These are phyloP conservation scores for Aythya fuligula DNA, from an alignment of 2,797 vertebrate genomes.

Conservation along the genomic window DNA sequence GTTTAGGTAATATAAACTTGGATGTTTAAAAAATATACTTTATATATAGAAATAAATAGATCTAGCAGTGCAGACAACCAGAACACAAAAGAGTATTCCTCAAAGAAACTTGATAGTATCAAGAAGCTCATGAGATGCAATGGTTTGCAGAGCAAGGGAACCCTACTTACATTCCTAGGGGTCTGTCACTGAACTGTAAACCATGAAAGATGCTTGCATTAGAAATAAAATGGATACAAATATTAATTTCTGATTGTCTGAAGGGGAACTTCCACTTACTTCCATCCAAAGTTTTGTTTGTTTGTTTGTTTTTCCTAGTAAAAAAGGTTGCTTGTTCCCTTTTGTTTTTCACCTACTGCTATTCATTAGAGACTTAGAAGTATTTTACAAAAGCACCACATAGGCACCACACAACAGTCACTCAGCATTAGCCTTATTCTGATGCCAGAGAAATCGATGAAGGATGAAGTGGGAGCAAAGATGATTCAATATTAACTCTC, in stretches of 20 bases:
- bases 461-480: not conserved
- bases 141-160: not conserved
- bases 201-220: not conserved
- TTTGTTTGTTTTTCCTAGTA: not conserved
- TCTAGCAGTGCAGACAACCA: not conserved
- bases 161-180: not conserved
- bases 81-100: not conserved
- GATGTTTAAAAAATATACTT: not conserved
- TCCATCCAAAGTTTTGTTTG: not conserved
- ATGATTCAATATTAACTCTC: not conserved
- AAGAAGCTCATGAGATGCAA: not conserved
- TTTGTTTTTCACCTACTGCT: not conserved
- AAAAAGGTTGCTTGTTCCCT: not conserved
- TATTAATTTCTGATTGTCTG: not conserved
- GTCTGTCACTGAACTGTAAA: not conserved
- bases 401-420: not conserved
- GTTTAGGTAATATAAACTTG: not conserved
- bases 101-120: not conserved
- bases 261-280: not conserved
- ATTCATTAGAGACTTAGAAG: not conserved
- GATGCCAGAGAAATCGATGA: not conserved
- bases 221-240: not conserved
- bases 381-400: not conserved
- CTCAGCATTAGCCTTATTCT: not conserved
- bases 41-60: not conserved